Conservation (phyloP, 2,113 vertebrate genomes). For the cattle (Bos taurus) region ARS-UCD2.0 NC_037333.1:45250001-45250500, state of each 20-base stretch:
- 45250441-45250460: background rate
- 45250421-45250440: background rate
- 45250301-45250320: too few relatives aligned
- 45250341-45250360: background rate
- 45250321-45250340: background rate
- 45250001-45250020: background rate
- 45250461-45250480: background rate
- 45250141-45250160: background rate
- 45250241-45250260: background rate
- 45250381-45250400: background rate
- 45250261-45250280: background rate
- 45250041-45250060: background rate
- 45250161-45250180: background rate
- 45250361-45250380: background rate
- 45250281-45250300: background rate
- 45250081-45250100: background rate
- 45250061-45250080: background rate
- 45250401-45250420: background rate
- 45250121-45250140: background rate
- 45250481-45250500: background rate
- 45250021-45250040: background rate
- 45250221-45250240: fast-evolving
- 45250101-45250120: background rate
- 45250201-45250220: background rate
- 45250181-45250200: background rate